Percentiles rank a stretch among this genome's conserved stretches.
phyloP scores from a whole-genome alignment of 35 echinoderm and acorn worm species.

The Heliocidaris erythrogramma region DNA sequence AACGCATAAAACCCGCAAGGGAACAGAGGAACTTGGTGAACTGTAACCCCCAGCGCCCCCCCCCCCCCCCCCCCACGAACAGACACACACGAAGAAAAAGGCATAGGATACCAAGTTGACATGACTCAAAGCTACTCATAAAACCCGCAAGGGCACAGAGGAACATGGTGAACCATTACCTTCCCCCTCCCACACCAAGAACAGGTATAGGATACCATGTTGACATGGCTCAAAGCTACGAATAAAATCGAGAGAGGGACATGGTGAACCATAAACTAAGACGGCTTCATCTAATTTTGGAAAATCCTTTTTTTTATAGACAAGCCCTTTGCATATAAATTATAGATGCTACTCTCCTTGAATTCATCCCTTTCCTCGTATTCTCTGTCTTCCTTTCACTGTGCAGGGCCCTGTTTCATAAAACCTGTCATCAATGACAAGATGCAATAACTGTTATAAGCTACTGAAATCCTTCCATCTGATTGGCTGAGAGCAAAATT shows the following conservation, averaged over 20 bases:
- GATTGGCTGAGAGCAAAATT: too few relatives aligned
- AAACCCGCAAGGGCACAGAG: not conserved
- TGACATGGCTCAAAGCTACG: not conserved
- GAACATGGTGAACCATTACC: not conserved
- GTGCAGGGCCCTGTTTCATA: too few relatives aligned
- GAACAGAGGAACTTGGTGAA: not conserved
- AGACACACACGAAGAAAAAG: too few relatives aligned
- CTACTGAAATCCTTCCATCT: too few relatives aligned
- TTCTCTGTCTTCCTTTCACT: too few relatives aligned
- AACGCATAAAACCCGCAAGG: not conserved
- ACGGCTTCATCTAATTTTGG: too few relatives aligned
- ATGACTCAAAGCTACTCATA: not conserved
- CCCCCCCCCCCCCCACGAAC: not conserved
- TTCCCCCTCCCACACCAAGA: not conserved
- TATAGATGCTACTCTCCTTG: too few relatives aligned
- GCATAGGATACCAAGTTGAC: not conserved
- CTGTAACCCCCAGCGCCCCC: not conserved
- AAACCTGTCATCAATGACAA: too few relatives aligned
- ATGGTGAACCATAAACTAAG: not conserved
- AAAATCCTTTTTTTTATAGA: too few relatives aligned
- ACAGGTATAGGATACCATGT: not conserved
- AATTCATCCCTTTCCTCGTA: too few relatives aligned
- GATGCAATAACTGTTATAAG: too few relatives aligned
- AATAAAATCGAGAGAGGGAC: not conserved
- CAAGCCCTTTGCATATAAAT: too few relatives aligned